A percentile compares a stretch with the other conserved stretches of the same genome.
These are phyloP conservation scores for Paralvinella palmiformis DNA, from an alignment of 1,140 invertebrate genomes.

Conservation along the genomic window DNA sequence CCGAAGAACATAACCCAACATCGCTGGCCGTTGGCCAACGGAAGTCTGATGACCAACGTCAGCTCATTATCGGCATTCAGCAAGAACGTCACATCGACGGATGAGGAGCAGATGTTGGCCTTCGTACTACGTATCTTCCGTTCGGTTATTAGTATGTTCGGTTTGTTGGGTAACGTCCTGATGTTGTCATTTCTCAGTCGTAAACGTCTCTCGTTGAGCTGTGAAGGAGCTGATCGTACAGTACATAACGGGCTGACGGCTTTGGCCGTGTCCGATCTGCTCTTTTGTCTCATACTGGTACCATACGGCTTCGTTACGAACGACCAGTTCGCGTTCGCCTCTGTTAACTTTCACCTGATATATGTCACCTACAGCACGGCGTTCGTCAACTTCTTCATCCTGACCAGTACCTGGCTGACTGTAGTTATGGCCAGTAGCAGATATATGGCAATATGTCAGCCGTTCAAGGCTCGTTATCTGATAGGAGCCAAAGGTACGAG, in stretches of 20 bases:
- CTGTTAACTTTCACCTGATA: slow-evolving; percentile 8
- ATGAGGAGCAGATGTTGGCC: background rate
- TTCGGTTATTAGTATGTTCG: slow-evolving; percentile 16
- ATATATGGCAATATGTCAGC: slow-evolving; percentile 45
- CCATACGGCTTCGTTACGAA: slow-evolving; percentile 9
- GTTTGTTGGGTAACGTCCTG: slow-evolving; percentile 17
- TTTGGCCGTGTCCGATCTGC: slow-evolving; percentile 16
- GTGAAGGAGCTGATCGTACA: slow-evolving; percentile 10
- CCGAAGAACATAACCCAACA: background rate
- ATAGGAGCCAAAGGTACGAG: slow-evolving; percentile 37
- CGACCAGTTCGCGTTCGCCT: background rate
- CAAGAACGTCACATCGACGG: background rate
- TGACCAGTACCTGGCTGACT: slow-evolving; percentile 43
- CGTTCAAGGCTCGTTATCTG: slow-evolving; percentile 40
- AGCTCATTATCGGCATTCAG: no score
- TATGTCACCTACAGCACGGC: slow-evolving; percentile 23
- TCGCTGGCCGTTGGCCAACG: background rate
- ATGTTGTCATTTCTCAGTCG: slow-evolving; percentile 17
- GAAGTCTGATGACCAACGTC: background rate
- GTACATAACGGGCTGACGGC: slow-evolving; percentile 13
- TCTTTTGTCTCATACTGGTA: slow-evolving; percentile 17
- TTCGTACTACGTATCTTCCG: slow-evolving; percentile 3
- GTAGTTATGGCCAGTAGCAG: slow-evolving; percentile 44
- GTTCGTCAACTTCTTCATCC: slow-evolving; percentile 44
- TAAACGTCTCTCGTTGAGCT: slow-evolving; percentile 1